These are phyloP conservation scores for Nothocercus julius DNA, from an alignment of 2,113 vertebrate species.

Conservation along the genomic window DNA sequence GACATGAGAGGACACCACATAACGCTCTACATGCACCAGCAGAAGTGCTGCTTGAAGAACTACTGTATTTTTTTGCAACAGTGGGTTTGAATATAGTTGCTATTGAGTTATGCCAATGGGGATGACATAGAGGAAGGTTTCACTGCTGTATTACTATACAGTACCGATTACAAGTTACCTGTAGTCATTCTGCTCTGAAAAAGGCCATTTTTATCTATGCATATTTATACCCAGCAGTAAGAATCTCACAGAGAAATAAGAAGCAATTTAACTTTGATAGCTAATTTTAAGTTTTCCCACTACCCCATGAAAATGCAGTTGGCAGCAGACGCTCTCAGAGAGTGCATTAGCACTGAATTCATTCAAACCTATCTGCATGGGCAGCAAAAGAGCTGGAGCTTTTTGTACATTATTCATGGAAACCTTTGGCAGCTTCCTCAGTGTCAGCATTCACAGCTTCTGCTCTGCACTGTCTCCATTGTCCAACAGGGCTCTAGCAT, in stretches of 20 bases:
- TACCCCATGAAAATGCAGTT: constrained; percentile 24
- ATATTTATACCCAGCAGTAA: background rate
- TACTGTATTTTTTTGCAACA: background rate
- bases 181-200: background rate
- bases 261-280: constrained; percentile 32
- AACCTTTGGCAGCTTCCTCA: constrained; percentile 1
- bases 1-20: fast-evolving
- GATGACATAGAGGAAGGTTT: background rate
- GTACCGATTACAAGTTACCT: background rate
- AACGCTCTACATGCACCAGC: background rate
- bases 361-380: constrained; percentile 21
- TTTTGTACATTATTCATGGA: constrained; percentile 53
- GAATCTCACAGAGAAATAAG: background rate
- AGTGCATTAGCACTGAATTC: constrained; percentile 35
- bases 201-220: background rate
- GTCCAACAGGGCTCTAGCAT: background rate
- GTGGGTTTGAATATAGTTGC: background rate
- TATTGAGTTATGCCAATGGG: background rate
- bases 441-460: constrained; percentile 47
- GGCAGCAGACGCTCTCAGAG: background rate
- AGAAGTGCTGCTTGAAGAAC: fast-evolving
- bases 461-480: background rate
- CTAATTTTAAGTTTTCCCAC: constrained; percentile 56
- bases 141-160: background rate
- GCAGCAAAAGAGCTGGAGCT: constrained; percentile 25